Evolutionary conservation across 2,888 invertebrate species (phyloP).

Genomic region (Cephus nigrinus): DNA sequence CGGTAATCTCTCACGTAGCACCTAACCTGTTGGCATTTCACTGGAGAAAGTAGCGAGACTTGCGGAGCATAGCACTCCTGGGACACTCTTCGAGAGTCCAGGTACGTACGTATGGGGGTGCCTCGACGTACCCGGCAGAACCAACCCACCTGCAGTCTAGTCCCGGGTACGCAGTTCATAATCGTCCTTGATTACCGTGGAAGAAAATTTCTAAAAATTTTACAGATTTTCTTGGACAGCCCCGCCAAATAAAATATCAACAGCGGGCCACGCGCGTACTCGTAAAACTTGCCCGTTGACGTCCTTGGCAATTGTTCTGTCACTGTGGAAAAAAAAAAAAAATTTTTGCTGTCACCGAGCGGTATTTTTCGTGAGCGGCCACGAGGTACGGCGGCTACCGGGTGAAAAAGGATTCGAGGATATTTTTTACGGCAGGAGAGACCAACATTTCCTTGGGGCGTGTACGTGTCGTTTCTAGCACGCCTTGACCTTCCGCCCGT

Average conservation of each 20-base stretch:
- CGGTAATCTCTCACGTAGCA: constrained; percentile 50
- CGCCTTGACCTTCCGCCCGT: constrained; percentile 55
- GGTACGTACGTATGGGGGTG: background rate
- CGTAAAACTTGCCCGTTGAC: background rate
- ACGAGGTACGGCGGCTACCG: background rate
- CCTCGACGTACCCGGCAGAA: background rate
- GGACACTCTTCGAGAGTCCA: background rate
- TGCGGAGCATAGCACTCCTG: constrained; percentile 18
- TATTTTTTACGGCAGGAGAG: background rate
- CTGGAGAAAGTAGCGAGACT: constrained; percentile 59
- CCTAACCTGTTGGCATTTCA: constrained; percentile 60
- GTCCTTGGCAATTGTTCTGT: background rate
- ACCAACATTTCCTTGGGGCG: background rate
- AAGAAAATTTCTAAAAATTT: background rate
- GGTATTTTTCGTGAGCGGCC: background rate
- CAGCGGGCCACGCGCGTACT: background rate
- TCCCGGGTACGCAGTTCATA: background rate
- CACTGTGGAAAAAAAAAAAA: too few relatives aligned
- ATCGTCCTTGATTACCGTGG: background rate
- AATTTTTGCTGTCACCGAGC: background rate
- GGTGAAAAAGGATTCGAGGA: background rate
- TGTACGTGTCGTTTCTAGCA: constrained; percentile 36
- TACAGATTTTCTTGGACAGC: background rate
- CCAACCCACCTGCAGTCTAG: background rate
- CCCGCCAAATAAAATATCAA: background rate